Base-by-base conservation (phyloP, 2,888 invertebrate species). In the Lymantria monacha region DNA sequence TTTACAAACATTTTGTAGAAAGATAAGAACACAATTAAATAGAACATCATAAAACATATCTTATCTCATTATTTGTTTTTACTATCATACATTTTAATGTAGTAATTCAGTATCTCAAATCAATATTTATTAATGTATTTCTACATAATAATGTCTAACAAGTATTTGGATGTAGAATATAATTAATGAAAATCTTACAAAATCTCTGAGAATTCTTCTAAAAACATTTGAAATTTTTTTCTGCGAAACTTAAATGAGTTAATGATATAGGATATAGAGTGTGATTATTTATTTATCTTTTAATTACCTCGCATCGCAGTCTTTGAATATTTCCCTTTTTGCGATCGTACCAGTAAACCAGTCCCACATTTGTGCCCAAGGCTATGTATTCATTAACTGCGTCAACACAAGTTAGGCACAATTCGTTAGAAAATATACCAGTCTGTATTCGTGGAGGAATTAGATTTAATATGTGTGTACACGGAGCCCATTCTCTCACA, bases 261-360 rank as follows among this genome's bases (percentile, higher is more conserved):
- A n/a, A n/a, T n/a, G n/a, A n/a, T n/a, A n/a, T 22, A 22, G 22
- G 2, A 22, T 3, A 22, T 22, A 5, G 5, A 22, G 22, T 22
- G 22, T 22, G 5, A 22, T 22, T 43, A 15, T 13, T 22, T 15
- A 36, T 12, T 30, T 10, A 13, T 44, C 85, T 10, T 22, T 3
- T 9, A 33, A 10, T 84, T 92, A 97, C 98, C 93, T 97, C 96
- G 70, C 96, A 95, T 76, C 95, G 91, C 1, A 98, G 86, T 68
- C 95, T 93, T 74, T 97, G 95, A 58, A 97, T 91, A 63, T 95
- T 94, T 46, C 94, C 95, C 41, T 93, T 95, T 59, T 93, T 94
- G 56, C 97, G 92, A 80, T 97, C 95, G 79, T 95, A 97, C 95
- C 97, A 96, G 80, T 97, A 98, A 30, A 97, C 94, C 49, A 97